A percentile compares a stretch with the other conserved stretches of the same genome.
These are phyloP conservation scores for Bombylius major DNA, from an alignment of 2,888 invertebrate species.

Conservation along the genomic window DNA sequence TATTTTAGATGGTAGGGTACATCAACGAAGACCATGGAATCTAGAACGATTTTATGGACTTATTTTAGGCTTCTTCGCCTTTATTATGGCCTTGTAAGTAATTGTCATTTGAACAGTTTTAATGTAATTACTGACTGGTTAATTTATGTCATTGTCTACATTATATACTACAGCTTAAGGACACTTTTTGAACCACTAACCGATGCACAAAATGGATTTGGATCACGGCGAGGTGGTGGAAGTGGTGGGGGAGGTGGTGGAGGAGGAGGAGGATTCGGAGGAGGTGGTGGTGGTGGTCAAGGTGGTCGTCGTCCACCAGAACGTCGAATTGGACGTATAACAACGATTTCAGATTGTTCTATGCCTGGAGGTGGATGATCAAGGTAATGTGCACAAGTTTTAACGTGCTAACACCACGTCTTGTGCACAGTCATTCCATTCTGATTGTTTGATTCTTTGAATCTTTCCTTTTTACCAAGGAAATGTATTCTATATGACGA, in stretches of 20 bases:
- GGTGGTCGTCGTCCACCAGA: background rate
- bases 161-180: background rate
- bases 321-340: slow-evolving; percentile 7
- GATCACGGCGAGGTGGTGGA: background rate
- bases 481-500: slow-evolving; percentile 4
- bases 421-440: background rate
- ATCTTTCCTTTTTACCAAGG: background rate
- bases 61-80: slow-evolving; percentile 1
- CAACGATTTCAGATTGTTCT: slow-evolving; percentile 6
- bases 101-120: background rate
- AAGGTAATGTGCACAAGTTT: slow-evolving; percentile 4
- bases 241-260: slow-evolving; percentile 1
- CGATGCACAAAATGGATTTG: background rate
- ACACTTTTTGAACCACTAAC: slow-evolving; percentile 3
- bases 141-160: background rate
- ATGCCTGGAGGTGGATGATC: slow-evolving; percentile 11
- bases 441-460: background rate
- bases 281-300: background rate
- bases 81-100: slow-evolving; percentile 6
- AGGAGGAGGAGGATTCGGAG: slow-evolving; percentile 1
- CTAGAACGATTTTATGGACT: background rate
- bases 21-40: slow-evolving; percentile 1
- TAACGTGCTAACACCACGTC: background rate
- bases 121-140: no score
- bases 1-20: slow-evolving; percentile 5